These are phyloP conservation scores for Eospalax fontanierii DNA, from an alignment of 2,797 vertebrate species.

Conservation along the genomic window DNA sequence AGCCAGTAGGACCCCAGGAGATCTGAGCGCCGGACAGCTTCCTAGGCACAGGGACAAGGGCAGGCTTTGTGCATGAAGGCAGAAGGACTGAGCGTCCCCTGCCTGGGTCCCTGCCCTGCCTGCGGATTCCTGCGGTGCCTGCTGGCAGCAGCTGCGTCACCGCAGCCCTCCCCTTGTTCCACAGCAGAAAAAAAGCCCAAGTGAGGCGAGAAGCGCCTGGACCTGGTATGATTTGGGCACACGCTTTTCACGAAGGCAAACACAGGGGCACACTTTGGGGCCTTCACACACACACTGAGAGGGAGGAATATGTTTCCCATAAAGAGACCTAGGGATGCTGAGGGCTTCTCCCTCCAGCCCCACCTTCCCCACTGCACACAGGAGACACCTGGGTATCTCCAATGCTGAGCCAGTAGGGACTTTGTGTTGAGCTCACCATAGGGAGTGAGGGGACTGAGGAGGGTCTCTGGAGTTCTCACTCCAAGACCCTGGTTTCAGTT, in stretches of 20 bases:
- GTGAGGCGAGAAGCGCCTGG: background rate
- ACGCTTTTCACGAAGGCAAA: slow-evolving; percentile 3
- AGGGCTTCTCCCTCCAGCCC: background rate
- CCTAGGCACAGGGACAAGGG: slow-evolving; percentile 80
- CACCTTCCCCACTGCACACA: background rate
- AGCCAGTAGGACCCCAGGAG: slow-evolving; percentile 31
- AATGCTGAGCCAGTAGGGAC: no score
- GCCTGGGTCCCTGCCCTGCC: slow-evolving; percentile 49
- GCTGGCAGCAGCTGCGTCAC: slow-evolving; percentile 77
- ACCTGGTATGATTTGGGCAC: slow-evolving; percentile 61
- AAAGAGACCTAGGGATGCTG: accelerated
- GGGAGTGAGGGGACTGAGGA: background rate
- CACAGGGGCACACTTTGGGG: background rate
- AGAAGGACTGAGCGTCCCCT: slow-evolving; percentile 75
- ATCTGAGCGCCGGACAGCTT: slow-evolving; percentile 73
- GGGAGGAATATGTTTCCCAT: background rate
- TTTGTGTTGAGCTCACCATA: background rate
- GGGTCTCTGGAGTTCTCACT: background rate
- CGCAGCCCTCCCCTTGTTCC: background rate
- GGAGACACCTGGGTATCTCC: background rate
- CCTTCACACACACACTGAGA: background rate
- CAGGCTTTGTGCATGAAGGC: slow-evolving; percentile 65
- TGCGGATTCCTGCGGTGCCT: slow-evolving; percentile 85
- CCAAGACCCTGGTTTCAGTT: background rate
- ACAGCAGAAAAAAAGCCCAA: background rate